These are phyloP conservation scores for Trichonephila clavipes DNA, from an alignment of 1,140 invertebrate genomes.

Conservation along the genomic window DNA sequence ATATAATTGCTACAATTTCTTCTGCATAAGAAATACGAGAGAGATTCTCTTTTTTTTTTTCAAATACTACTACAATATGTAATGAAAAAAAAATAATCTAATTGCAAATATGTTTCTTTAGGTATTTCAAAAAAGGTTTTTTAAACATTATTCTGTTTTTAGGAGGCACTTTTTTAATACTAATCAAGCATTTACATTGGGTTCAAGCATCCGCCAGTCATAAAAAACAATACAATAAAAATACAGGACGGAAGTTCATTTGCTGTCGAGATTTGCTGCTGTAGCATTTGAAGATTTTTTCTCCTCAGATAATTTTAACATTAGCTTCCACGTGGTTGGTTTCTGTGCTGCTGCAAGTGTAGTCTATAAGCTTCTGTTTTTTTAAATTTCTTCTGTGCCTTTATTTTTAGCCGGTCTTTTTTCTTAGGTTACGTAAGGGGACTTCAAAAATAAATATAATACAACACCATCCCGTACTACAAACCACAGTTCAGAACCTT, in stretches of 20 bases:
- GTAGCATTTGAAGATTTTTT: not conserved
- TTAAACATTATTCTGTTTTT: too few relatives aligned
- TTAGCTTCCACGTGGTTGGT: not conserved
- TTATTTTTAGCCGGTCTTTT: not conserved
- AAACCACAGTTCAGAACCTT: too few relatives aligned
- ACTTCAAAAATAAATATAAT: not conserved
- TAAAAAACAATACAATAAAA: not conserved
- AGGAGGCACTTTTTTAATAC: too few relatives aligned
- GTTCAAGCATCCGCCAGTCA: not conserved
- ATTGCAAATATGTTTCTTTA: too few relatives aligned
- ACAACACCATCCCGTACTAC: too few relatives aligned
- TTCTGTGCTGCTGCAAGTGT: not conserved
- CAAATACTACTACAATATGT: too few relatives aligned
- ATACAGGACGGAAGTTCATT: not conserved
- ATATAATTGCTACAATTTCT: too few relatives aligned
- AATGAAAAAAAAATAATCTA: too few relatives aligned
- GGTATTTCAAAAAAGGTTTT: too few relatives aligned
- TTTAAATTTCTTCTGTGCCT: not conserved
- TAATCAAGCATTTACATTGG: too few relatives aligned
- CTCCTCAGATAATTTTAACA: slow-evolving; percentile 23
- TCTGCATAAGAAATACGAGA: too few relatives aligned
- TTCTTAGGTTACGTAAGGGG: not conserved
- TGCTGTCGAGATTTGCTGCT: not conserved
- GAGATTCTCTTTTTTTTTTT: too few relatives aligned
- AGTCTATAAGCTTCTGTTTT: not conserved